Evolutionary conservation across 2,888 invertebrate species (phyloP).

Genomic region (Lasioglossum calceatum): DNA sequence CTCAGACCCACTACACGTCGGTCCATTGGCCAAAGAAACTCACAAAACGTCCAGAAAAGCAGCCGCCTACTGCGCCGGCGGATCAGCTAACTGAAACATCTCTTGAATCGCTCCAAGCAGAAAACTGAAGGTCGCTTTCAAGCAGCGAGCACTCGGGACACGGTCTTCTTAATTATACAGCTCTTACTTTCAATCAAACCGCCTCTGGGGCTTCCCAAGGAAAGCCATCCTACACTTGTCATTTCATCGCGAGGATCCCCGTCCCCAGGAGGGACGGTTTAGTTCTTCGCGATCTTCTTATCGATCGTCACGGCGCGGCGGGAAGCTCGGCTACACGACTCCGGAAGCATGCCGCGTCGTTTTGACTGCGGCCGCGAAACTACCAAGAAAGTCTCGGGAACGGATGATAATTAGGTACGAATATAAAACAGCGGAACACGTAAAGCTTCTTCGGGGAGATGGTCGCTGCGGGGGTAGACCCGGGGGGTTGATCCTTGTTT

Average conservation of each 20-base stretch:
- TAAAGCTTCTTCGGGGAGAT: constrained; percentile 60
- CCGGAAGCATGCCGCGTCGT: constrained; percentile 45
- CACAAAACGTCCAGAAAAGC: not conserved
- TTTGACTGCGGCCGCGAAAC: constrained; percentile 32
- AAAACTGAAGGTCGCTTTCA: constrained; percentile 1
- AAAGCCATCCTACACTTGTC: constrained; percentile 26
- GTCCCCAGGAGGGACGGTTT: not conserved
- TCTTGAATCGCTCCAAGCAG: not conserved
- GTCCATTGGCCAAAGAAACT: not conserved
- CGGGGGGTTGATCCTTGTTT: constrained; percentile 75
- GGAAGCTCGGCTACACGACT: not conserved
- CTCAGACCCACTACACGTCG: not conserved
- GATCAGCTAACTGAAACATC: constrained; percentile 11
- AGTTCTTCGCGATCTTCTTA: constrained; percentile 20
- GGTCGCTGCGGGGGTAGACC: constrained; percentile 25
- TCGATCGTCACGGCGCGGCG: constrained; percentile 26
- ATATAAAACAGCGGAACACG: constrained; percentile 64
- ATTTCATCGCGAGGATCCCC: not conserved
- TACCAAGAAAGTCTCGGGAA: constrained; percentile 38
- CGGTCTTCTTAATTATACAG: constrained; percentile 15
- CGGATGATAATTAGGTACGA: constrained; percentile 71
- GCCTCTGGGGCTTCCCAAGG: not conserved
- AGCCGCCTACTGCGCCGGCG: no score
- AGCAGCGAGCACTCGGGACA: constrained; percentile 8
- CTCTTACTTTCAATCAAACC: constrained; percentile 14